Base-by-base conservation (phyloP, 2,888 invertebrate genomes). In the Eumerus sabulonum region DNA sequence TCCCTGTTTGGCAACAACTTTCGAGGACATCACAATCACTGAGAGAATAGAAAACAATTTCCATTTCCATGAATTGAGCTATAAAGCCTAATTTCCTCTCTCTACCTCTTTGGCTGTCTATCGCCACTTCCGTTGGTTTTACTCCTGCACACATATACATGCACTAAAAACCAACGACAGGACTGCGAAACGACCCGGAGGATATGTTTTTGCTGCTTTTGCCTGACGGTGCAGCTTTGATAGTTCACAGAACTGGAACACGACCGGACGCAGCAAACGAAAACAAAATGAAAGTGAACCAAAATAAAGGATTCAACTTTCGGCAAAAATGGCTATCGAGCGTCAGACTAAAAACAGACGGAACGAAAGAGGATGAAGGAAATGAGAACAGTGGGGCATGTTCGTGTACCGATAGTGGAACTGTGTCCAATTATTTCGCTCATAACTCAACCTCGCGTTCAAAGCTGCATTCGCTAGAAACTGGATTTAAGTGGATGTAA, bases 21-120 rank as follows among this genome's bases (percentile, higher is more conserved):
- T 57, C 56, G 50, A 67, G 73, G 66, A 57, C 67, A 73, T 73
- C 77, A 63, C 77, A 67, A 77, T 77, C 77, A 67, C 73, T 63
- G 67, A 67, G 67, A 67, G 73, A 77, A 77, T 77, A 77, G 77
- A 77, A 77, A 77, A 77, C 77, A 77, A 77, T 73, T 77, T 77
- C 73, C 72, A 67, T 77, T 73, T 60, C 73, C 67, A 51, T 73
- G 77, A 67, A 77, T 77, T 77, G 77, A 77, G 77, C 73, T 62
- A 67, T 77, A 63, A 73, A 67, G 73, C 73, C 67, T 73, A 77
- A 73, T 77, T 67, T 77, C 62, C 57, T 59, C 19, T 40, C 60
- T 36, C 27, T 27, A 27, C 27, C 27, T 45, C 1, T 18, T 11
- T 50, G 16, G 4, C n/a, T n/a, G n/a, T n/a, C n/a, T n/a, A n/a